These are phyloP conservation scores for Phodopus roborovskii DNA, from an alignment of 2,113 vertebrate genomes.

Conservation along the genomic window DNA sequence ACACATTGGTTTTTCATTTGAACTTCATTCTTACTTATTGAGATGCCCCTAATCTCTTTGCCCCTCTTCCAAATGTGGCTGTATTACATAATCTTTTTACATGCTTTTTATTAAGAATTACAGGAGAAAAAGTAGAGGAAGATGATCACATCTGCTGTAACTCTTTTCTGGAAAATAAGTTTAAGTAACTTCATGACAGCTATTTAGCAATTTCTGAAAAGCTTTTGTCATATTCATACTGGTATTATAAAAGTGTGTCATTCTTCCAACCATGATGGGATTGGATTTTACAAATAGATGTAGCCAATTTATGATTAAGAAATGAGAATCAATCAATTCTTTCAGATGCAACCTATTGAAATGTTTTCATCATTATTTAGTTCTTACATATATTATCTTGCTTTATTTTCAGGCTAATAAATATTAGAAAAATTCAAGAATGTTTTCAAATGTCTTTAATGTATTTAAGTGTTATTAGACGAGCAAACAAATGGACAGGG, in stretches of 20 bases:
- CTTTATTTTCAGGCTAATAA: not conserved
- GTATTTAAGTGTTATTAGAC: not conserved
- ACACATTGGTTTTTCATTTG: no score
- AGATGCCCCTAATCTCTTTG: not conserved
- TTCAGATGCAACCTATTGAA: not conserved
- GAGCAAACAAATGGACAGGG: not conserved
- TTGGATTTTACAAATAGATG: not conserved
- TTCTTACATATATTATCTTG: not conserved
- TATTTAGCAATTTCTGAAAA: not conserved
- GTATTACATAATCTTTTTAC: not conserved
- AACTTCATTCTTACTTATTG: not conserved
- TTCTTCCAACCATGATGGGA: not conserved
- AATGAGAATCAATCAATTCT: not conserved
- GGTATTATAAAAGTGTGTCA: not conserved
- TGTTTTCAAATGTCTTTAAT: not conserved
- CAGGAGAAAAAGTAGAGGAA: no score
- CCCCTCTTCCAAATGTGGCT: not conserved
- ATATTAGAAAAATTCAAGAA: not conserved
- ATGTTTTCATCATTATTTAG: not conserved
- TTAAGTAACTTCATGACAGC: no score
- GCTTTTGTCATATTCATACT: not conserved
- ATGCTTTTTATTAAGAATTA: not conserved
- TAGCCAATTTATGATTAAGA: not conserved
- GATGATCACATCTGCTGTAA: not conserved
- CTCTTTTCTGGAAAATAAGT: not conserved